Evolutionary conservation across 2,113 vertebrate species (phyloP).

Genomic region (Nerophis lumbriciformis): DNA sequence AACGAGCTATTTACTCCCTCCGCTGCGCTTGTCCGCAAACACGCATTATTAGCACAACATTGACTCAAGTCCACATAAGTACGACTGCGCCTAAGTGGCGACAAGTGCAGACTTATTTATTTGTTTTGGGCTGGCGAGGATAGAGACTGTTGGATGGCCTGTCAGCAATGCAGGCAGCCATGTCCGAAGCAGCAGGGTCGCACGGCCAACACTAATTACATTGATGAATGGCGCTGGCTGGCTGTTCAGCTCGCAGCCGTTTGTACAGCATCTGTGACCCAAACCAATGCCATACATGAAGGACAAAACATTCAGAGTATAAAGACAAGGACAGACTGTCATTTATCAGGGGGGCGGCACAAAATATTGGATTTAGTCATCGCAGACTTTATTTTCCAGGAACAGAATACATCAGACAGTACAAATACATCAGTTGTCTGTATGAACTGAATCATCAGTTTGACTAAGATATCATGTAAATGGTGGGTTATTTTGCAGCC

Average conservation of each 20-base stretch:
- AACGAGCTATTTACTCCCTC: constrained; percentile 18
- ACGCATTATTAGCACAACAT: neutral
- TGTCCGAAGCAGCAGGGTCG: constrained; percentile 61
- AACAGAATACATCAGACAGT: constrained; percentile 34
- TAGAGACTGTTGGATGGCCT: constrained; percentile 44
- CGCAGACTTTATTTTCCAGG: constrained; percentile 25
- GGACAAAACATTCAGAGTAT: constrained; percentile 43
- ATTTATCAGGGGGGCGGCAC: neutral
- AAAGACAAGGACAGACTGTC: constrained; percentile 4
- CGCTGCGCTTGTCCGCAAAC: constrained; percentile 7
- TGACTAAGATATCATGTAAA: no score
- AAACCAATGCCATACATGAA: constrained; percentile 49
- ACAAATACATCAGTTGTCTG: neutral
- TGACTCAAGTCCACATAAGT: neutral
- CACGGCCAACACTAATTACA: constrained; percentile 70
- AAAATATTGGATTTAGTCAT: constrained; percentile 23
- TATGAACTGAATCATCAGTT: no score
- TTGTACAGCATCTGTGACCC: constrained; percentile 65
- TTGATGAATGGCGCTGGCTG: constrained; percentile 67
- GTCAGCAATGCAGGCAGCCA: constrained; percentile 60
- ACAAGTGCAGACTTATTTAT: constrained; percentile 7
- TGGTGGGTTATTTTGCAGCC: no score
- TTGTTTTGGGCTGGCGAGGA: constrained; percentile 6
- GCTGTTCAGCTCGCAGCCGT: constrained; percentile 47
- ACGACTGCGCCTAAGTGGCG: constrained; percentile 26